Conservation (phyloP, 2,888 invertebrate genomes). For the Scaptomyza parva region DNA sequence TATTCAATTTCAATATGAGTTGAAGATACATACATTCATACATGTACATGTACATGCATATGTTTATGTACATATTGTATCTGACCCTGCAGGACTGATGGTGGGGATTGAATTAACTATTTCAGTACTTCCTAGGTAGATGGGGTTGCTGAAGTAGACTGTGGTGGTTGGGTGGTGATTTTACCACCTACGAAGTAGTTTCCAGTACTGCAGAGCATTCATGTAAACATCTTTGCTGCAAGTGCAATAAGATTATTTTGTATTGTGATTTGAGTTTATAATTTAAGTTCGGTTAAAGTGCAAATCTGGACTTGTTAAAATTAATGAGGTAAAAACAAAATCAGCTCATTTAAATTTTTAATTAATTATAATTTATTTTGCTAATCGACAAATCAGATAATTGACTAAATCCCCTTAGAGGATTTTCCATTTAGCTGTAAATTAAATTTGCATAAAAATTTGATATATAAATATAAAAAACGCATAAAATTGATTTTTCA, state of each 20-base stretch:
- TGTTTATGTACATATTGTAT: background rate
- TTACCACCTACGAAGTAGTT: too few relatives aligned
- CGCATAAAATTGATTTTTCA: constrained; percentile 42
- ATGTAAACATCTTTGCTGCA: background rate
- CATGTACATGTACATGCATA: too few relatives aligned
- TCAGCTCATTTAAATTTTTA: background rate
- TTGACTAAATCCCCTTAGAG: background rate
- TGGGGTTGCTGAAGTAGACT: too few relatives aligned
- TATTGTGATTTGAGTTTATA: background rate
- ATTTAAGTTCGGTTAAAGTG: background rate
- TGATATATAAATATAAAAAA: constrained; percentile 14
- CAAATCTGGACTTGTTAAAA: background rate
- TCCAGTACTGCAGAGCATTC: too few relatives aligned
- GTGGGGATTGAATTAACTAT: too few relatives aligned
- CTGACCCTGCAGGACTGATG: too few relatives aligned
- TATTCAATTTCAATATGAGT: constrained; percentile 43
- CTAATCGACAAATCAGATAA: background rate
- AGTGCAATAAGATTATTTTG: background rate
- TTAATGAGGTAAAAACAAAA: too few relatives aligned
- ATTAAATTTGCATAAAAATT: background rate
- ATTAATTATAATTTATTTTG: background rate
- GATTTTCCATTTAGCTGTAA: background rate
- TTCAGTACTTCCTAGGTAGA: too few relatives aligned
- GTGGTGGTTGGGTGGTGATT: too few relatives aligned
- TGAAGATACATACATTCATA: background rate